Evolutionary conservation across 1,140 invertebrate genomes (phyloP).

Genomic region (Drosophila parabipectinata): DNA sequence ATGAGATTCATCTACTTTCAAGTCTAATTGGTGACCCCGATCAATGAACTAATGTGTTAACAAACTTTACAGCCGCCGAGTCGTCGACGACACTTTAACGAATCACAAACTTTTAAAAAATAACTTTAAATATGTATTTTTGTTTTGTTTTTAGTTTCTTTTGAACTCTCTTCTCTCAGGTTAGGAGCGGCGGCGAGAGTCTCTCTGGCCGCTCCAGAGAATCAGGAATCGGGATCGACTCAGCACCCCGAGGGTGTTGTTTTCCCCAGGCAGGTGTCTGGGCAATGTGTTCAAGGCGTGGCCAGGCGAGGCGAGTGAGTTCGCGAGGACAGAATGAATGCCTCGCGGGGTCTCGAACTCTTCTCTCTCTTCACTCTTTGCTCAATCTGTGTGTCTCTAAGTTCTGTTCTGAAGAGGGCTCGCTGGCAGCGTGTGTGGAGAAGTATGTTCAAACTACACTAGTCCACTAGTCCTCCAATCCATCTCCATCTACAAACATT

Average conservation of each 20-base stretch:
- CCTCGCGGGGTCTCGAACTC: constrained; percentile 40
- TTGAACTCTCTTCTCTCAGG: constrained; percentile 80
- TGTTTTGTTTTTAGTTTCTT: constrained; percentile 76
- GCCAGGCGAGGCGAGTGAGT: constrained; percentile 67
- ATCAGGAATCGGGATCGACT: constrained; percentile 30
- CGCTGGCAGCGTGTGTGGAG: constrained; percentile 80
- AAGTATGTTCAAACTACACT: constrained; percentile 82
- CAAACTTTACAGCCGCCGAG: constrained; percentile 64
- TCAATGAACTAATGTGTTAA: constrained; percentile 68
- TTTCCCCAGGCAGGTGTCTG: constrained; percentile 22
- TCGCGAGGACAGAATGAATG: constrained; percentile 37
- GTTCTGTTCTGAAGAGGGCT: constrained; percentile 76
- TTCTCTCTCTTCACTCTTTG: constrained; percentile 35
- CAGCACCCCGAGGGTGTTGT: constrained; percentile 24
- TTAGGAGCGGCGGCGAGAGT: constrained; percentile 58
- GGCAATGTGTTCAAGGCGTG: constrained; percentile 41
- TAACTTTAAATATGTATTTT: constrained; percentile 65
- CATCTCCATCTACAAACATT: constrained; percentile 33
- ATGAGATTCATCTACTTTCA: constrained; percentile 55
- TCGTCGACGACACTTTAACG: constrained; percentile 47
- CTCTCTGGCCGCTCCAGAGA: constrained; percentile 36
- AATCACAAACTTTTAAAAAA: constrained; percentile 43
- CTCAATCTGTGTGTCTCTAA: constrained; percentile 43
- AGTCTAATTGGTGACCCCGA: constrained; percentile 55
- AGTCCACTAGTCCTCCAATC: constrained; percentile 21